phyloP scores from a whole-genome alignment of 2,113 vertebrate species.

The Potamarius usumacintae region DNA sequence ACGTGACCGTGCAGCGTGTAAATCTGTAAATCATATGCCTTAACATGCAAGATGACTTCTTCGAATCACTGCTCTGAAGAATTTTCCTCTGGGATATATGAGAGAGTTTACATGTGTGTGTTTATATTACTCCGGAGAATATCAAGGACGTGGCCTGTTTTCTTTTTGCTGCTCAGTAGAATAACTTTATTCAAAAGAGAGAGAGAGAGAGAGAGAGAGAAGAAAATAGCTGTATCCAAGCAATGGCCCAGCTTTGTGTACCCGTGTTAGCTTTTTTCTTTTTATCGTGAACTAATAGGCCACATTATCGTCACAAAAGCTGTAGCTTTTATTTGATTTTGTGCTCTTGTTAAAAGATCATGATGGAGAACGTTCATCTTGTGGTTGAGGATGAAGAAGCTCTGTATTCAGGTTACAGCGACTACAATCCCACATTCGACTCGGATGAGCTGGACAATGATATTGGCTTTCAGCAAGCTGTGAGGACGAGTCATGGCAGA shows the following conservation, averaged over 20 bases:
- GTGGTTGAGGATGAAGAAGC: conserved; percentile 87
- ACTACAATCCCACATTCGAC: conserved; percentile 92
- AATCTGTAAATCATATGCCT: background rate
- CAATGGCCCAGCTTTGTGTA: conserved; percentile 55
- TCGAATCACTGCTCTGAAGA: background rate
- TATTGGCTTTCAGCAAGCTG: conserved; percentile 87
- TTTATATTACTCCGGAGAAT: background rate
- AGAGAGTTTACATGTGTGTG: background rate
- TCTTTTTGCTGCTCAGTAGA: background rate
- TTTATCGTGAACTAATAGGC: background rate
- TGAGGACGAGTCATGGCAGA: conserved; percentile 91
- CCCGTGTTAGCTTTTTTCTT: background rate
- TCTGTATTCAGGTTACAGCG: conserved; percentile 96
- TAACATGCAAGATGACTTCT: background rate
- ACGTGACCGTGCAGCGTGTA: background rate
- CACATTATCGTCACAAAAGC: background rate
- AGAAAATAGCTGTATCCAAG: conserved; percentile 62
- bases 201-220: too few relatives aligned
- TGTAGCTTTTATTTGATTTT: background rate
- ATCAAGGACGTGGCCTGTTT: background rate
- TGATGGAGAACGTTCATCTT: conserved; percentile 87
- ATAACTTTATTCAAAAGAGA: background rate
- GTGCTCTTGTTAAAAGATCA: conserved; percentile 17
- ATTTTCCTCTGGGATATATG: conserved; percentile 15
- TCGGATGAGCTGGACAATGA: conserved; percentile 95